Conservation (phyloP, 2,888 invertebrate genomes). For the Andrena chrysosceles region DNA sequence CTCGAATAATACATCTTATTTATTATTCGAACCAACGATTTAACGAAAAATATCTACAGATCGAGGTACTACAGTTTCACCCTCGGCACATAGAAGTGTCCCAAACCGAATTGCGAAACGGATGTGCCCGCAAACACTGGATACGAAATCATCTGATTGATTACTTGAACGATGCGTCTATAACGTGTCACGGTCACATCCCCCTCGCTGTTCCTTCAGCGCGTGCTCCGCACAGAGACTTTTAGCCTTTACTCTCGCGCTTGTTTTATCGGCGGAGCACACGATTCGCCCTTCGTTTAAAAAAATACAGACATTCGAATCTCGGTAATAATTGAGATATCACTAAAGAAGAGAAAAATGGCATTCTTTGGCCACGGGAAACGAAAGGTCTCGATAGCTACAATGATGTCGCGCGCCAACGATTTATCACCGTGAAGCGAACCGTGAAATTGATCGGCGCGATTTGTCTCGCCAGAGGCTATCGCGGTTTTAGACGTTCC, state of each 20-base stretch:
- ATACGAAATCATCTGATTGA: no score
- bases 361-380: no score
- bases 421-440: conserved; percentile 5
- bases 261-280: not conserved
- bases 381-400: no score
- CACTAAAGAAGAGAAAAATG: no score
- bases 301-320: no score
- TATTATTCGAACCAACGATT: no score
- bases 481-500: not conserved
- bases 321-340: no score
- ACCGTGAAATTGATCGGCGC: conserved; percentile 20
- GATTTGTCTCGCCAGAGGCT: not conserved
- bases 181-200: not conserved
- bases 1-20: no score
- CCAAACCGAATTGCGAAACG: not conserved
- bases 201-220: not conserved
- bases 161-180: no score
- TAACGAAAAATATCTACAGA: no score
- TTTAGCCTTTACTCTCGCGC: not conserved
- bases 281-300: not conserved
- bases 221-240: not conserved
- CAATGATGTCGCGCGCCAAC: not conserved
- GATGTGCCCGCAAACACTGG: not conserved
- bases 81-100: no score
- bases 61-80: no score